Evolutionary conservation across 2,888 invertebrate species (phyloP), one percentile per base, ranked within the genome.

Genomic region (Rapana venosa): DNA sequence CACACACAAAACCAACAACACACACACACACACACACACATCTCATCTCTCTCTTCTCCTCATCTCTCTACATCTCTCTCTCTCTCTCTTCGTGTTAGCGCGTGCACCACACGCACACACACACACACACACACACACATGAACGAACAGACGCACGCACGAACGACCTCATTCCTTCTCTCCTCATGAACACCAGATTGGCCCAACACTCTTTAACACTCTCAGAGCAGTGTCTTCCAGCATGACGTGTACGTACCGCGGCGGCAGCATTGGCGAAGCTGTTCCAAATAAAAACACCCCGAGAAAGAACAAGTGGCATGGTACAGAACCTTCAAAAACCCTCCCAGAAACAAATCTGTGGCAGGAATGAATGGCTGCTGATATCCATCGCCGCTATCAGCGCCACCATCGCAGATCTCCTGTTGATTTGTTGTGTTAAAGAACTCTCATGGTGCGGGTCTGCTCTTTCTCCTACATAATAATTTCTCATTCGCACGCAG

Each of bases 391-490:
- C 11, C 79, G 79, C 79, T 83, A 83, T 83, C 81, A 15, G 8
- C 6, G 26, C 47, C 47, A 47, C 20, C 20, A 83, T 83, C 81
- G 47, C 81, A 47, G 36, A 83, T 83, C 36, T 83, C 47, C 6
- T 47, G 47, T 26, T 30, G 81, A 83, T 83, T 83, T 83, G 81
- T 83, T 47, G 47, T 26, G 36, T 47, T 36, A 83, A 83, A 22
- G 26, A 30, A 20, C 8, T 22, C 26, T 26, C 35, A 11, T 4
- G 26, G 81, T 47, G 26, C 0, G 5, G n/a, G 8, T 30, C 30
- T 22, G 17, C 30, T 74, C n/a, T 26, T 74, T 74, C 74, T n/a
- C 74, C n/a, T 22, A 11, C n/a, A 11, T n/a, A 74, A n/a, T 74
- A n/a, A 74, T 74, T n/a, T n/a, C 74, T 26, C n/a, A 26, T n/a